A percentile compares a stretch with the other conserved stretches of the same genome.
These are phyloP conservation scores for Corvus hawaiiensis DNA, from an alignment of 2,113 vertebrate genomes.

Conservation along the genomic window DNA sequence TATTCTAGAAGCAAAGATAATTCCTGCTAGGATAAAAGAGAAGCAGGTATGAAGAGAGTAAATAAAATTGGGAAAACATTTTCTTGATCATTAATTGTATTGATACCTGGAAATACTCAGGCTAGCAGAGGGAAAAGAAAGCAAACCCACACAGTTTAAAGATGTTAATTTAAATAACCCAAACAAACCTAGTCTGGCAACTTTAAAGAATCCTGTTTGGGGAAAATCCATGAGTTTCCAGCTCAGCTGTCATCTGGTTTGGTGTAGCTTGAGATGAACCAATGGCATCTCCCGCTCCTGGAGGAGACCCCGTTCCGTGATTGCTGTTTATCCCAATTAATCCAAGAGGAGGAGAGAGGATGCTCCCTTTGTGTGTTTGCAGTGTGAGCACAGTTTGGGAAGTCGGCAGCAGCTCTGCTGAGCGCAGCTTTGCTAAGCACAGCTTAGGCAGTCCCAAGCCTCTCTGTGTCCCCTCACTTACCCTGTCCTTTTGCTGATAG, in stretches of 20 bases:
- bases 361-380: slow-evolving; percentile 6
- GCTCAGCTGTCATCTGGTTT: not conserved
- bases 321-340: not conserved
- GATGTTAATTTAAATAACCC: not conserved
- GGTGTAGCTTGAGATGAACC: not conserved
- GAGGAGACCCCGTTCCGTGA: not conserved
- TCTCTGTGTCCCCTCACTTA: not conserved
- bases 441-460: not conserved
- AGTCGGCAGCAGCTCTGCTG: not conserved
- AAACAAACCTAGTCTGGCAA: not conserved
- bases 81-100: not conserved
- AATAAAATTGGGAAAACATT: not conserved
- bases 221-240: not conserved
- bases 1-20: not conserved
- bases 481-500: slow-evolving; percentile 68
- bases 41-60: not conserved
- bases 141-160: not conserved
- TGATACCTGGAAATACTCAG: not conserved
- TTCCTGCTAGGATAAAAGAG: not conserved
- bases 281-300: rapidly evolving
- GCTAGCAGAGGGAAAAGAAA: not conserved
- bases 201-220: not conserved
- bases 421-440: slow-evolving; percentile 58
- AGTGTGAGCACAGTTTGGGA: not conserved
- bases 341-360: not conserved